phyloP scores from a whole-genome alignment of 2,113 vertebrate genomes.

The Malurus alboscapulatus region DNA sequence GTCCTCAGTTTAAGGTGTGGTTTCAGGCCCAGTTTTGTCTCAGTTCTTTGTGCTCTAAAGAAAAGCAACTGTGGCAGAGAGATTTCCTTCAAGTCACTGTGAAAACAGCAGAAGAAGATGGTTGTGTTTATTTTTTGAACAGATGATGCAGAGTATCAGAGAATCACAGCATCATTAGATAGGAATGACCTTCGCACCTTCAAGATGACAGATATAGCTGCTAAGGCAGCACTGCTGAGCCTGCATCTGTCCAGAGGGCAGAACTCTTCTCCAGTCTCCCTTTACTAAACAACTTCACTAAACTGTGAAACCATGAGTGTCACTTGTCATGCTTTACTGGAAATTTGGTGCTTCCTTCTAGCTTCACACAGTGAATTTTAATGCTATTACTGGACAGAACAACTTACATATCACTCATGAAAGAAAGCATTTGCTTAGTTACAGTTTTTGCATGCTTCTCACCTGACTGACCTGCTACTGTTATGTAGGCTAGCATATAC shows the following conservation, averaged over 20 bases:
- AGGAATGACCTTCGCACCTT: background rate
- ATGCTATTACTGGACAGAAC: background rate
- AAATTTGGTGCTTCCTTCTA: background rate
- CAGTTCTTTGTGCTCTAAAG: background rate
- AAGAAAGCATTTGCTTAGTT: background rate
- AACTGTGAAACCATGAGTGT: background rate
- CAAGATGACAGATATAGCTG: background rate
- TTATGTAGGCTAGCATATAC: background rate
- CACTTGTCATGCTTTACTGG: background rate
- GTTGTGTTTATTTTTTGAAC: background rate
- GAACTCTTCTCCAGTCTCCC: background rate
- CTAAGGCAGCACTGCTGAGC: rapidly evolving
- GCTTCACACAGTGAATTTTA: background rate
- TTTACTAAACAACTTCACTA: background rate
- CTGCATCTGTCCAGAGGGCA: background rate
- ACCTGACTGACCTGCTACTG: background rate
- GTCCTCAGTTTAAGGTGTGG: background rate
- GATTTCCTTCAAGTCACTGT: background rate
- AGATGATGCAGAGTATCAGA: rapidly evolving
- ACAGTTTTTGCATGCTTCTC: background rate
- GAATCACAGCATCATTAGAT: background rate
- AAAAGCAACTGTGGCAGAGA: background rate
- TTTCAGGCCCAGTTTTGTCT: background rate
- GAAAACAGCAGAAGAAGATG: background rate
- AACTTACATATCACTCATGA: background rate